Conservation (phyloP, 1,140 invertebrate genomes). For the Cheumatopsyche charites region DNA sequence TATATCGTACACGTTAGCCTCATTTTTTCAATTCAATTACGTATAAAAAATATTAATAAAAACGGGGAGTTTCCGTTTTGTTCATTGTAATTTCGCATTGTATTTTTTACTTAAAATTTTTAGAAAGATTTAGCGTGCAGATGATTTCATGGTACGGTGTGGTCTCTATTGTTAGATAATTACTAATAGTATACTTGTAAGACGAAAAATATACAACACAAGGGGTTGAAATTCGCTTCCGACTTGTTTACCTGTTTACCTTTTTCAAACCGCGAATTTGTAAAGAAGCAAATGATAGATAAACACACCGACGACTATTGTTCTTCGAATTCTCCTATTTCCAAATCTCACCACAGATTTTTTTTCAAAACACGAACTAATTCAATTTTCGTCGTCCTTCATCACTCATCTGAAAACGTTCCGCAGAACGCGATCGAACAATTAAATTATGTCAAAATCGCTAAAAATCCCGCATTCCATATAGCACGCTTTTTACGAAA, state of each 20-base stretch:
- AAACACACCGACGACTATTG: not conserved
- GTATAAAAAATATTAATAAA: not conserved
- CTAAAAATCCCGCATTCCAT: not conserved
- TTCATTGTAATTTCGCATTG: not conserved
- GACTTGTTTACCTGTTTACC: not conserved
- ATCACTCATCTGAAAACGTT: not conserved
- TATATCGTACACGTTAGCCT: not conserved
- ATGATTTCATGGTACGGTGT: conserved; percentile 26
- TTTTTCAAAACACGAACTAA: not conserved
- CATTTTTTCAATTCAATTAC: conserved; percentile 16
- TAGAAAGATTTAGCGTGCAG: conserved; percentile 21
- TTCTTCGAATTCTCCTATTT: not conserved
- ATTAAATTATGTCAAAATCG: not conserved
- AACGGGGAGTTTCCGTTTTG: not conserved
- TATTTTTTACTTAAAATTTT: not conserved
- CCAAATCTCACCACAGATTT: not conserved
- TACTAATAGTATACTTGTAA: conserved; percentile 17
- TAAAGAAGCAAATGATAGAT: conserved; percentile 6
- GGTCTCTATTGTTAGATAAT: conserved; percentile 36
- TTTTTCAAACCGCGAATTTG: not conserved
- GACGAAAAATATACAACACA: not conserved
- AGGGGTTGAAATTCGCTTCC: conserved; percentile 24
- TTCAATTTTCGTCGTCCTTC: not conserved
- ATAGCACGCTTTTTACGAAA: not conserved
- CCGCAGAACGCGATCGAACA: not conserved